Conservation (phyloP, 2,888 invertebrate genomes). For the Watsonalla cultraria region DNA sequence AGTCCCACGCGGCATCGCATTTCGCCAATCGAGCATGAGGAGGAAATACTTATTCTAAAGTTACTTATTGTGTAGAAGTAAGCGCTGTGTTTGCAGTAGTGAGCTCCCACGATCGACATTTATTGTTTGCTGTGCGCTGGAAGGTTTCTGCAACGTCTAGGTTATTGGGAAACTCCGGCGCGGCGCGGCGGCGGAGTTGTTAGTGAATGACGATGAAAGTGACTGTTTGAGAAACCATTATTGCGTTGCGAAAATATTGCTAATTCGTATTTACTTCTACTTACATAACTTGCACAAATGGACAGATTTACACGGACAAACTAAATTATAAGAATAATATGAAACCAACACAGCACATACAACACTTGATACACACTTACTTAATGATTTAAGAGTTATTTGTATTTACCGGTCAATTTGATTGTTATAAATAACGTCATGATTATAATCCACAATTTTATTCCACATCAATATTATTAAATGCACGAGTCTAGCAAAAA, state of each 20-base stretch:
- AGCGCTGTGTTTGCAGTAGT: conserved; percentile 45
- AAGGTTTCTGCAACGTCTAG: conserved; percentile 70
- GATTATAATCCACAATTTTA: no score
- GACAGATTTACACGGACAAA: conserved; percentile 9
- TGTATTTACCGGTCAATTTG: no score
- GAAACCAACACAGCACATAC: no score
- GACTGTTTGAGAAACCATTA: conserved; percentile 68
- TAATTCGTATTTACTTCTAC: conserved; percentile 49
- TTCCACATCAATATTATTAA: no score
- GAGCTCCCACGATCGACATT: conserved; percentile 64
- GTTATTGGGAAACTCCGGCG: conserved; percentile 54
- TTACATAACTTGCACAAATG: conserved; percentile 33
- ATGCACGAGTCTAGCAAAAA: no score
- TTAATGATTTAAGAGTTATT: no score
- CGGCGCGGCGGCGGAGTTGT: conserved; percentile 45
- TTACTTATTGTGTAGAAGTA: conserved; percentile 48
- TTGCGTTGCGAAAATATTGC: conserved; percentile 69
- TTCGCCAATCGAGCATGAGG: conserved; percentile 54
- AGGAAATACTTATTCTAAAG: conserved; percentile 52
- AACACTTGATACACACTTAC: no score
- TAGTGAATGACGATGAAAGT: conserved; percentile 49
- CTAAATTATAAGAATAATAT: no score
- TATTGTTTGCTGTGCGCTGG: conserved; percentile 71
- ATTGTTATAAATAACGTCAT: no score
- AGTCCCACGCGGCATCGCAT: conserved; percentile 44